Conservation (phyloP, 2,888 invertebrate genomes). For the Callinectes sapidus region DNA sequence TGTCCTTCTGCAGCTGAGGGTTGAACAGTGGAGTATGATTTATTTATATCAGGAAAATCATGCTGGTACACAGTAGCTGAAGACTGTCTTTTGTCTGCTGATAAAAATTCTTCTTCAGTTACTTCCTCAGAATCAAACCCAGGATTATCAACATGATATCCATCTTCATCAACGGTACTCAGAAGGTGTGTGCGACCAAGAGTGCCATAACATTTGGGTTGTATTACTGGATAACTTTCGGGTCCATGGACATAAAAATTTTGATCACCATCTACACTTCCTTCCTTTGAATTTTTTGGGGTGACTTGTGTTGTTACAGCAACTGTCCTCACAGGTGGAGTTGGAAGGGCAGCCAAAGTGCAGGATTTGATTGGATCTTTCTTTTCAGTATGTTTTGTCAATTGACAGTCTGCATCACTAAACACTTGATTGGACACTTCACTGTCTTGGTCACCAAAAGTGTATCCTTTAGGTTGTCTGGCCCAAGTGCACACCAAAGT, state of each 20-base stretch:
- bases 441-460: constrained; percentile 34
- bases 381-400: constrained; percentile 50
- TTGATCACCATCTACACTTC: background rate
- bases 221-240: constrained; percentile 5
- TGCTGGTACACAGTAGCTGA: background rate
- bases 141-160: constrained; percentile 69
- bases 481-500: constrained; percentile 51
- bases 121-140: constrained; percentile 51
- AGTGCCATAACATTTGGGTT: constrained; percentile 63
- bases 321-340: constrained; percentile 45
- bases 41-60: background rate
- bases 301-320: constrained; percentile 42
- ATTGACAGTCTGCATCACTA: constrained; percentile 32
- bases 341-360: constrained; percentile 22
- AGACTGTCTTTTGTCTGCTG: constrained; percentile 32
- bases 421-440: background rate
- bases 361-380: background rate
- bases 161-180: constrained; percentile 69
- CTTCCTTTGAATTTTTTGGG: background rate
- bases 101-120: constrained; percentile 30
- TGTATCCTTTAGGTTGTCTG: constrained; percentile 45
- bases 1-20: background rate
- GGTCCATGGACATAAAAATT: background rate
- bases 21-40: background rate
- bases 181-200: constrained; percentile 64